A percentile compares a stretch with the other conserved stretches of the same genome.
Conservation (phyloP, 1,140 invertebrate genomes). For the Pseudomyrmex flavicornis region DNA sequence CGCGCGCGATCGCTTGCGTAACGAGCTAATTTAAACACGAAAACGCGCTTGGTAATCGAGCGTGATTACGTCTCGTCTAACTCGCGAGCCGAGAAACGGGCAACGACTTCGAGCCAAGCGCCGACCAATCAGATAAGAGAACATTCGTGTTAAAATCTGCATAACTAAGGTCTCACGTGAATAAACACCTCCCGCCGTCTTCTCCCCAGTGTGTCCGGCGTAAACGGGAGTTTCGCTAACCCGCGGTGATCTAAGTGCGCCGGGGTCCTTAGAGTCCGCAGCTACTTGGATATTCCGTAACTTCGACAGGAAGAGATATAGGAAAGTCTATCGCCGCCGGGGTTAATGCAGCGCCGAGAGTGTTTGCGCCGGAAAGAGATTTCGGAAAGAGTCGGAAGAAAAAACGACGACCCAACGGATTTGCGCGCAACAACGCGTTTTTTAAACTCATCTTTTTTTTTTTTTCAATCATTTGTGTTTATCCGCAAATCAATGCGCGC, state of each 20-base stretch:
- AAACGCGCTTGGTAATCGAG: slow-evolving; percentile 11
- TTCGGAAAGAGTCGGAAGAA: too few relatives aligned
- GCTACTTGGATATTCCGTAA: slow-evolving; percentile 39
- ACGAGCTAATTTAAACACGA: slow-evolving; percentile 13
- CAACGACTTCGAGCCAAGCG: slow-evolving; percentile 23
- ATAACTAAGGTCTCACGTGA: slow-evolving; percentile 66
- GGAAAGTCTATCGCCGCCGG: slow-evolving; percentile 2
- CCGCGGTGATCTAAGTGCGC: slow-evolving; percentile 24
- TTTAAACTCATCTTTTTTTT: too few relatives aligned
- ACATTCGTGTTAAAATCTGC: slow-evolving; percentile 71
- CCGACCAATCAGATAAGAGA: slow-evolving; percentile 73
- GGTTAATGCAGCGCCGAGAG: not conserved
- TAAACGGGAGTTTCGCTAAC: slow-evolving; percentile 21
- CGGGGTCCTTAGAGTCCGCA: slow-evolving; percentile 23
- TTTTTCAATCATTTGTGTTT: too few relatives aligned
- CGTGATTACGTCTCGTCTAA: slow-evolving; percentile 29
- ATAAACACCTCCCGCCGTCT: slow-evolving; percentile 39
- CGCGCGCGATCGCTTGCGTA: not conserved
- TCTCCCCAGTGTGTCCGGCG: slow-evolving; percentile 22
- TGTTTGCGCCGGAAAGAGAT: too few relatives aligned
- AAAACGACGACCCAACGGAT: too few relatives aligned
- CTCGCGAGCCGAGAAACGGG: slow-evolving; percentile 17
- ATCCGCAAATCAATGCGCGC: too few relatives aligned
- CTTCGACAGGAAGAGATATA: slow-evolving; percentile 16
- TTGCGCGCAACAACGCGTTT: too few relatives aligned